Conservation (phyloP, 92 coral and sea anemone species). For the Epizoanthus illoricatus region DNA sequence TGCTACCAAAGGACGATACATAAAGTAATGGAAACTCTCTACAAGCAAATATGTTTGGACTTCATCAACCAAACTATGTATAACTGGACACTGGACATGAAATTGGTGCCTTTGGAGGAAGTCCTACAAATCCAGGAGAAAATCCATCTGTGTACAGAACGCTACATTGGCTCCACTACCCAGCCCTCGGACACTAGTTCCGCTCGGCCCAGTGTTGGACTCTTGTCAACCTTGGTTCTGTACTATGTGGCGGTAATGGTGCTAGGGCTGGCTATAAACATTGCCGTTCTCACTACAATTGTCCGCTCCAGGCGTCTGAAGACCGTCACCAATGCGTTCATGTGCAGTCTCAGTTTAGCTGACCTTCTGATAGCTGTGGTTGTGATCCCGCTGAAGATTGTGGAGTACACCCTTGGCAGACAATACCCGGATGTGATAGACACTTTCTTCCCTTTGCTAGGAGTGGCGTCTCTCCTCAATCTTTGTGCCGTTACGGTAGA, state of each 20-base stretch:
- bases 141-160: conserved; percentile 1
- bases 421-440: conserved; percentile 50
- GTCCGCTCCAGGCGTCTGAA: conserved; percentile 70
- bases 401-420: conserved; percentile 35
- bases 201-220: not conserved
- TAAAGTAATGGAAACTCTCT: not conserved
- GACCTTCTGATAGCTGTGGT: conserved; percentile 80
- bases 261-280: conserved; percentile 54
- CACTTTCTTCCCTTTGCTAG: conserved; percentile 73
- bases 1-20: no score
- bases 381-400: conserved; percentile 69
- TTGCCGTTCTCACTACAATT: conserved; percentile 68
- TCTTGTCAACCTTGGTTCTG: not conserved
- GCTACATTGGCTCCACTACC: not conserved
- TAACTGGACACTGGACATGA: conserved; percentile 26
- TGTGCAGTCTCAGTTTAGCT: conserved; percentile 77
- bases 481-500: conserved; percentile 92
- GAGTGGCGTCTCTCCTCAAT: conserved; percentile 88
- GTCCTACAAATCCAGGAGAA: not conserved
- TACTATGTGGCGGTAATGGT: conserved; percentile 60
- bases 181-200: not conserved
- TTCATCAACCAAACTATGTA: conserved; percentile 1
- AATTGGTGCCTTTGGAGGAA: not conserved
- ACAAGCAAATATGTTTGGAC: not conserved
- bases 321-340: conserved; percentile 84